Conservation (phyloP, 2,888 invertebrate species). For the Pseudococcus viburni region DNA sequence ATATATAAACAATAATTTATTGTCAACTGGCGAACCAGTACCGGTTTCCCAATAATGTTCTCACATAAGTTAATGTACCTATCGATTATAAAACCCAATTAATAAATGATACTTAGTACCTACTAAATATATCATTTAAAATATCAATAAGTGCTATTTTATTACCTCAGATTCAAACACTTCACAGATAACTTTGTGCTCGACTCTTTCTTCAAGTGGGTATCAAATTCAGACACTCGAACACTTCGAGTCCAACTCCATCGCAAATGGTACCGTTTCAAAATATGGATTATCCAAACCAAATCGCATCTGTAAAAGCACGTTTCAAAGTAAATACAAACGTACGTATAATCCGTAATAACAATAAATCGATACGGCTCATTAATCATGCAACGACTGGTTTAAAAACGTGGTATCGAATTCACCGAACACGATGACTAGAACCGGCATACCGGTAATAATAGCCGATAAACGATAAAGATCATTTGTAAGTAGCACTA, state of each 20-base stretch:
- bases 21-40: neutral
- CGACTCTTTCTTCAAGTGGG: neutral
- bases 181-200: neutral
- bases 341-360: neutral
- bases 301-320: neutral
- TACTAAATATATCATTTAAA: neutral
- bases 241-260: neutral
- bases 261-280: neutral
- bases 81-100: neutral
- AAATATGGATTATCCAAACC: neutral
- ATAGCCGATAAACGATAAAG: neutral
- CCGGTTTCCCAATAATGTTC: neutral
- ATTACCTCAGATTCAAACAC: neutral
- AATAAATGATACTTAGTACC: neutral
- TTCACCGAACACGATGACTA: neutral
- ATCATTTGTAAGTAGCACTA: neutral
- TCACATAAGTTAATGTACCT: neutral
- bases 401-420: neutral
- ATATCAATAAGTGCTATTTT: neutral
- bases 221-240: neutral
- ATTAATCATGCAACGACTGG: neutral
- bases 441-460: neutral
- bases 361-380: slow-evolving; percentile 5
- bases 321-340: neutral
- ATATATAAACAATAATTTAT: neutral